Evolutionary conservation across 2,888 invertebrate species (phyloP).

Genomic region (Caenorhabditis virilis): DNA sequence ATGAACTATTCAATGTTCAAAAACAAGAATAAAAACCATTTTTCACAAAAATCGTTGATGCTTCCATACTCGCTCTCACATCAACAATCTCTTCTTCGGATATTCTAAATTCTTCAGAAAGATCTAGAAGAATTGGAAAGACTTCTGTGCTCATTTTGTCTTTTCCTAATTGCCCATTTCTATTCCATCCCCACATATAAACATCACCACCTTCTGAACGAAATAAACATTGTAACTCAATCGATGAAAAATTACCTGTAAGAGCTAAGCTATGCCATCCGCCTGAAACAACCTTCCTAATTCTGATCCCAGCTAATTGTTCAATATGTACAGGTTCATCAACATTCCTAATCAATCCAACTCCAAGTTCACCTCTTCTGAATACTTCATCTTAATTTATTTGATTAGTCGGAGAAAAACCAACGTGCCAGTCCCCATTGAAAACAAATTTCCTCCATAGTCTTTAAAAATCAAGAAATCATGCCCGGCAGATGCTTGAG

Average conservation of each 20-base stretch:
- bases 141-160: slow-evolving; percentile 10
- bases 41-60: neutral
- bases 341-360: slow-evolving; percentile 19
- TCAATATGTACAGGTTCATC: slow-evolving; percentile 33
- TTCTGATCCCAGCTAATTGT: slow-evolving; percentile 19
- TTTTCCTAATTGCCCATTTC: slow-evolving; percentile 21
- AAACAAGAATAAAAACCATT: too few species aligned
- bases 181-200: slow-evolving; percentile 39
- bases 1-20: too few species aligned
- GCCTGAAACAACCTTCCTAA: slow-evolving; percentile 19
- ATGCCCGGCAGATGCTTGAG: slow-evolving; percentile 9
- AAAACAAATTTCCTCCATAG: slow-evolving; percentile 16
- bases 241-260: slow-evolving; percentile 7
- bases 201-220: slow-evolving; percentile 10
- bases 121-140: neutral
- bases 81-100: neutral
- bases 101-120: neutral
- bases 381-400: too few species aligned
- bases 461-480: slow-evolving; percentile 17
- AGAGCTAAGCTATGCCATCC: slow-evolving; percentile 31
- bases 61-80: neutral
- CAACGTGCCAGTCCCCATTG: slow-evolving; percentile 38
- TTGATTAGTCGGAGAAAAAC: neutral
- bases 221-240: neutral
- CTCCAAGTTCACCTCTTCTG: slow-evolving; percentile 35